Conservation (phyloP, 2,888 invertebrate species). For the Macaria notata region DNA sequence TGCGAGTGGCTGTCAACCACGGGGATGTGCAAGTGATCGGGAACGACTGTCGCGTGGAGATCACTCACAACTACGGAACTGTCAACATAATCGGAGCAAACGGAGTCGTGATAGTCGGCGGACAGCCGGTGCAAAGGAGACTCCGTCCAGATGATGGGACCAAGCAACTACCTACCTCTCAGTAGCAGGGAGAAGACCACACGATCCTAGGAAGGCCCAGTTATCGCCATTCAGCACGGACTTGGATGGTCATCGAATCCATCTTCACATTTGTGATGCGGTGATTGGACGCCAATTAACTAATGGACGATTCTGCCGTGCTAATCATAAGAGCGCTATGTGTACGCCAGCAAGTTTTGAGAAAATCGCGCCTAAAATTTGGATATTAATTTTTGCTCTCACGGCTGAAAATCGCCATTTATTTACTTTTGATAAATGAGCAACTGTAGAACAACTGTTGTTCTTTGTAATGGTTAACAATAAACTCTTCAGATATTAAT, state of each 20-base stretch:
- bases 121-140: slow-evolving; percentile 63
- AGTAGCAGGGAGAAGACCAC: slow-evolving; percentile 64
- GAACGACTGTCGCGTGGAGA: slow-evolving; percentile 70
- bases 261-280: slow-evolving; percentile 77
- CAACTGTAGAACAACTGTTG: no score
- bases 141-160: slow-evolving; percentile 62
- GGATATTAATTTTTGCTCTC: no score
- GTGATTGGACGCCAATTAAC: slow-evolving; percentile 41
- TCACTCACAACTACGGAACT: slow-evolving; percentile 61
- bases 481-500: no score
- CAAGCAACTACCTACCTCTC: slow-evolving; percentile 57
- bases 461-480: no score
- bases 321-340: no score
- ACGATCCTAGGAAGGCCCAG: slow-evolving; percentile 63
- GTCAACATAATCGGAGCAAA: slow-evolving; percentile 70
- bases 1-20: slow-evolving; percentile 60
- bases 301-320: slow-evolving; percentile 22
- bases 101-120: slow-evolving; percentile 59
- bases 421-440: no score
- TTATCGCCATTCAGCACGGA: slow-evolving; percentile 75
- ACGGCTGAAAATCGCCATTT: no score
- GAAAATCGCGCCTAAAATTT: no score
- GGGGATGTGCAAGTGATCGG: slow-evolving; percentile 74
- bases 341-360: no score
- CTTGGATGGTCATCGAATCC: slow-evolving; percentile 73